Evolutionary conservation across 2,113 vertebrate genomes (phyloP).

Genomic region (Cynocephalus volans): DNA sequence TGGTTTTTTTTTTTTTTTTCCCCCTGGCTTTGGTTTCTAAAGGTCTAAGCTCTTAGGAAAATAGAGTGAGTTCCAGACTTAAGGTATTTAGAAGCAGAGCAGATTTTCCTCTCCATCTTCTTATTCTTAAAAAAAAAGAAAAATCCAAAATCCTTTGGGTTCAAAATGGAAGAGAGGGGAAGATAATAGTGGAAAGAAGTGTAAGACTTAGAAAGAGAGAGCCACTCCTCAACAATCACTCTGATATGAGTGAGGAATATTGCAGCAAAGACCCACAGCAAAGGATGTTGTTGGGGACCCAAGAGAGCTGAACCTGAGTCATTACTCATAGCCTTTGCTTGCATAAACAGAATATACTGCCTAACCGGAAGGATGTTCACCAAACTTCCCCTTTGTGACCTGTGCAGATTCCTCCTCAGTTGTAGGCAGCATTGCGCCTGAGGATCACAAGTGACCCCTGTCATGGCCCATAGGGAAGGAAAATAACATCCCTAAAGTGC

Average conservation of each 20-base stretch:
- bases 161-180: neutral
- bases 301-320: neutral
- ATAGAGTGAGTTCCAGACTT: neutral
- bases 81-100: neutral
- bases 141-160: neutral
- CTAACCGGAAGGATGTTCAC: neutral
- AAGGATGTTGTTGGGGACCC: neutral
- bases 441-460: neutral
- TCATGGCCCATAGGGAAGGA: neutral
- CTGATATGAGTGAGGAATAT: neutral
- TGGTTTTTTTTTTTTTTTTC: neutral
- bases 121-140: neutral
- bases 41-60: neutral
- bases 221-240: neutral
- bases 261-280: neutral
- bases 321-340: neutral
- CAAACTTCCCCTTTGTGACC: neutral
- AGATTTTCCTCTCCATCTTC: neutral
- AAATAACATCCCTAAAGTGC: neutral
- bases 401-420: rapidly evolving
- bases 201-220: neutral
- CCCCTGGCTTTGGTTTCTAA: neutral
- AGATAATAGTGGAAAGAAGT: neutral
- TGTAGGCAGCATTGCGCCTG: neutral
- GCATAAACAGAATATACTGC: neutral